A percentile compares a stretch with the other conserved stretches of the same genome.
phyloP scores from a whole-genome alignment of 1,140 invertebrate species.

The Aphelenchoides fujianensis region DNA sequence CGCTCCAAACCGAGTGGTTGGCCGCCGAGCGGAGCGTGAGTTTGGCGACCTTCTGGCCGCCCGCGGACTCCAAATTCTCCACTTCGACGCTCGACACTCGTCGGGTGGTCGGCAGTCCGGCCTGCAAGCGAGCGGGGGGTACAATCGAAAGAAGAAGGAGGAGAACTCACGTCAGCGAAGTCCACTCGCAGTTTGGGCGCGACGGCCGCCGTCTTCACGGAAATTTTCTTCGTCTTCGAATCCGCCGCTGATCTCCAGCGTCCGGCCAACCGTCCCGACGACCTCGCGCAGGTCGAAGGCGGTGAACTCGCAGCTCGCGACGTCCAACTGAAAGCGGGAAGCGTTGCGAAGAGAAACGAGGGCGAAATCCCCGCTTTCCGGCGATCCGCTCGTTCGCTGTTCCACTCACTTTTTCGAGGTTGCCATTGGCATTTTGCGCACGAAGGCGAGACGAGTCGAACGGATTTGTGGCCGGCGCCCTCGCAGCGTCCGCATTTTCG shows the following conservation, averaged over 20 bases:
- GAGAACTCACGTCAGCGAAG: not conserved
- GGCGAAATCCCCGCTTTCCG: no score
- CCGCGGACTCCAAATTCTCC: not conserved
- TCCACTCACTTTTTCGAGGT: not conserved
- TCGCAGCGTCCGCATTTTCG: no score
- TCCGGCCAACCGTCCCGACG: not conserved
- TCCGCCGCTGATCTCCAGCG: not conserved
- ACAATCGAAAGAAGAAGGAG: not conserved
- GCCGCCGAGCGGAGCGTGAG: not conserved
- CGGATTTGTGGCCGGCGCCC: no score
- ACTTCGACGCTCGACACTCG: not conserved
- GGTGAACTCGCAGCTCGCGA: not conserved
- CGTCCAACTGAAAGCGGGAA: not conserved
- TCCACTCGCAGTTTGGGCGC: not conserved
- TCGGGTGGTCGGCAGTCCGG: not conserved
- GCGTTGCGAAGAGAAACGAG: no score
- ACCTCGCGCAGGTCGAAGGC: not conserved
- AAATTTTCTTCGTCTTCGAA: not conserved
- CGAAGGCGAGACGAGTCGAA: no score
- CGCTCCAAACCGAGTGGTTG: not conserved
- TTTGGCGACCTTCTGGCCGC: not conserved
- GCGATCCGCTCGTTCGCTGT: no score
- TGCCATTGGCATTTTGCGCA: not conserved
- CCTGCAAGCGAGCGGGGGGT: not conserved
- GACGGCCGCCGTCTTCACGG: not conserved